Evolutionary conservation across 2,888 invertebrate species (phyloP).

Genomic region (Dasypogon diadema): DNA sequence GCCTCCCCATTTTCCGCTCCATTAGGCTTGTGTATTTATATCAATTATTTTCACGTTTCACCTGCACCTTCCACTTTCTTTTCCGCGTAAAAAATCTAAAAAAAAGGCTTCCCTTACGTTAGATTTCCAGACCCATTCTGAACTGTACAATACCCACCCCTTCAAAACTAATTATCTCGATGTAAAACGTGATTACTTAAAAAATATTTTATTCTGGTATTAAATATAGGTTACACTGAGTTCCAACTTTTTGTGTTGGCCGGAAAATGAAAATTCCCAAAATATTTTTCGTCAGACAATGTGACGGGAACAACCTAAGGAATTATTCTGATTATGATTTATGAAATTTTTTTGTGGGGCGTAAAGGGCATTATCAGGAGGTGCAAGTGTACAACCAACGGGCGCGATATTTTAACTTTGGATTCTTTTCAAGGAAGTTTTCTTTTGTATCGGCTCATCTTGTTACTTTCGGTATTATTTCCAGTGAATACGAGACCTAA

Average conservation of each 20-base stretch:
- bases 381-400: constrained; percentile 10
- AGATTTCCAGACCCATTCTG: too few relatives aligned
- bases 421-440: neutral
- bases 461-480: constrained; percentile 33
- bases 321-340: constrained; percentile 44
- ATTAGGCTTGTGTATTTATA: neutral
- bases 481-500: neutral
- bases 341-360: neutral
- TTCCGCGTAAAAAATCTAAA: neutral
- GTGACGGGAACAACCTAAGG: constrained; percentile 30
- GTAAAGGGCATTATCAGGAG: constrained; percentile 16
- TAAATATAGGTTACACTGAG: constrained; percentile 27
- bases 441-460: constrained; percentile 13
- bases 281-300: constrained; percentile 10
- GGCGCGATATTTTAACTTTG: constrained; percentile 15
- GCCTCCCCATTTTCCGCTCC: neutral
- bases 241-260: neutral
- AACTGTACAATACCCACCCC: neutral
- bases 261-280: constrained; percentile 39
- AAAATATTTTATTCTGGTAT: constrained; percentile 16
- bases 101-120: neutral
- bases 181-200: constrained; percentile 37
- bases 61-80: neutral
- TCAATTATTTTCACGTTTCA: neutral
- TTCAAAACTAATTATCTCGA: constrained; percentile 40